Percentiles rank a stretch among this genome's conserved stretches.
Evolutionary conservation across 2,888 invertebrate genomes (phyloP).

Genomic region (Venusia cambrica): DNA sequence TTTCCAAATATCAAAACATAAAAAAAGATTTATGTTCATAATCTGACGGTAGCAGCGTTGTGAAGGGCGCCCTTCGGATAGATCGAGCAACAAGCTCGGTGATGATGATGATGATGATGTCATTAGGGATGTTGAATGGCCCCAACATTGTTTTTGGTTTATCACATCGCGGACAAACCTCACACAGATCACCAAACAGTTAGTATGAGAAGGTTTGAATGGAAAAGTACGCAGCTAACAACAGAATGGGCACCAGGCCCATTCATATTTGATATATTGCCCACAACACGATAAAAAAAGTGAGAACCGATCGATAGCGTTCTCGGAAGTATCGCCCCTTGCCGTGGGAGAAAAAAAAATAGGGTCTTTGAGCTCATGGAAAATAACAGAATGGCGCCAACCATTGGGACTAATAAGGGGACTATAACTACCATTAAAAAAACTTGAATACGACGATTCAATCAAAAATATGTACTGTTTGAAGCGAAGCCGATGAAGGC

Average conservation of each 20-base stretch:
- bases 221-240: constrained; percentile 26
- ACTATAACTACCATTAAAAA: constrained; percentile 8
- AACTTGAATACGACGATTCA: too few relatives aligned
- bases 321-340: constrained; percentile 46
- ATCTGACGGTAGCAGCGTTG: too few relatives aligned
- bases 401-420: constrained; percentile 14
- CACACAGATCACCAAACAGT: constrained; percentile 6
- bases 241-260: constrained; percentile 17
- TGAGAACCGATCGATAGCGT: constrained; percentile 30
- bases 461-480: too few relatives aligned
- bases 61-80: too few relatives aligned
- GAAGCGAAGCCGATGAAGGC: too few relatives aligned
- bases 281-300: constrained; percentile 24
- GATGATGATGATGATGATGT: too few relatives aligned
- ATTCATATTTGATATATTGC: constrained; percentile 29
- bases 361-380: constrained; percentile 18
- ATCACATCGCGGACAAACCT: constrained; percentile 3
- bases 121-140: too few relatives aligned
- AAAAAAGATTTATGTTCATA: too few relatives aligned
- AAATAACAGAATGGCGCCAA: constrained; percentile 22
- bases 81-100: too few relatives aligned
- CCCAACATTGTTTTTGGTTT: constrained; percentile 1
- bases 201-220: constrained; percentile 11
- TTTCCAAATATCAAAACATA: too few relatives aligned
- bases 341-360: constrained; percentile 35